Base-by-base conservation (phyloP, 2,113 vertebrate species). In the Heteronetta atricapilla region DNA sequence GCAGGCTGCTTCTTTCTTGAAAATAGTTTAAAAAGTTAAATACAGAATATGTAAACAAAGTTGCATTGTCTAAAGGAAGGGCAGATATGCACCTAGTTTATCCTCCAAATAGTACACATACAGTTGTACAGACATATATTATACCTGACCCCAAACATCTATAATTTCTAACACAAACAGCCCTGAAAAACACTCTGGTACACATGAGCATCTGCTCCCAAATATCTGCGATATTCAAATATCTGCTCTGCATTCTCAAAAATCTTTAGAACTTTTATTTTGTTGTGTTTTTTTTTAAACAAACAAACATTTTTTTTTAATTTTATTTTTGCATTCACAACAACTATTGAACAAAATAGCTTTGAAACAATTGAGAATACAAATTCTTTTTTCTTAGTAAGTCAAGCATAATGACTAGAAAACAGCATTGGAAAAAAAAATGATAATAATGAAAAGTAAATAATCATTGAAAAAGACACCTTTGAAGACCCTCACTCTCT, bases 191-290 rank as follows among this genome's bases (percentile, higher is more conserved):
- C 7, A 66, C 76, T 48, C 56, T 67, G 21, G 34, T 88, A 82
- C 77, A 85, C 68, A 86, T 20, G 34, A 44, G 89, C 95, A 96
- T 96, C 96, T 97, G 89, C 86, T 97, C 60, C 34, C 46, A 81
- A 82, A 82, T 63, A 58, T 48, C n/a, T 23, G 13, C 95, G 88
- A 86, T 48, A 78, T 86, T 82, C 44, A 77, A 68, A 86, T 90
- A 89, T 82, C 23, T 26, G 67, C 52, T 82, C 56, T 69, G 38
- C 34, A 44, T 83, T 75, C 81, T 76, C 73, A 69, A 75, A 87
- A 87, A 87, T 91, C 86, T 95, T 76, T 90, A 94, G 90, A 93
- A 38, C 16, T 64, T 82, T 88, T 90, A 82, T 66, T 81, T 53
- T 81, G 90, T n/a, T 60, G 42, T 19, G n/a, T 50, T 53, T 70